Evolutionary conservation across 1,140 invertebrate species (phyloP), one percentile per base, ranked within the genome.

Genomic region (Latrodectus geometricus): DNA sequence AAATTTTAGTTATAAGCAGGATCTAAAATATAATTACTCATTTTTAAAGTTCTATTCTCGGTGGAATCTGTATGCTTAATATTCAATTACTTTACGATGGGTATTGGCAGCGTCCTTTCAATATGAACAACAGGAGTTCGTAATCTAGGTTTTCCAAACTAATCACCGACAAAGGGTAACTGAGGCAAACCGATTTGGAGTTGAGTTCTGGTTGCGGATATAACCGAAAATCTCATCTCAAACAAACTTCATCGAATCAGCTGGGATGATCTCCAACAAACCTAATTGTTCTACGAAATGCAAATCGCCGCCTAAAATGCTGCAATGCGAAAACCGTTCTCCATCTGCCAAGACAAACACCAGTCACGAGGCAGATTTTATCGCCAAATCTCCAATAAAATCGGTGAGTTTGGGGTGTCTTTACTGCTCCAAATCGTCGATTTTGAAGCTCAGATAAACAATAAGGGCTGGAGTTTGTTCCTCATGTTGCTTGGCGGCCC

Each of bases 291-390:
- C 11, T 61, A 14, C 17, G 54, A 61, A 61, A 61, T 61, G 54
- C 54, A 61, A 61, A 61, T 61, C 11, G 54, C 54, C 17, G 11
- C 54, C 54, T 61, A 61, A 61, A 61, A 17, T 61, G 54, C 11
- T 35, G 54, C 54, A 61, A 61, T 61, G 54, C 17, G 54, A 17
- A 61, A 14, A 61, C 54, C 54, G 54, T 61, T 61, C 54, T 61
- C 54, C 54, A 61, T 61, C 54, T 61, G 54, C 54, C 12, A 75
- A 56, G 50, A 52, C 49, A 75, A 75, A 52, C 15, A 75, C 73
- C 12, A 54, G 52, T 75, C 73, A 75, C 73, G 73, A 75, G 17
- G 73, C 14, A 73, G 73, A 75, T 75, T 52, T 56, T 75, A 54
- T 54, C 50, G 11, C 54, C 50, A 23, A 75, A 75, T 75, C n/a